Evolutionary conservation across 1,140 invertebrate genomes (phyloP), one percentile per base, ranked within the genome.

Genomic region (Neodiprion lecontei): DNA sequence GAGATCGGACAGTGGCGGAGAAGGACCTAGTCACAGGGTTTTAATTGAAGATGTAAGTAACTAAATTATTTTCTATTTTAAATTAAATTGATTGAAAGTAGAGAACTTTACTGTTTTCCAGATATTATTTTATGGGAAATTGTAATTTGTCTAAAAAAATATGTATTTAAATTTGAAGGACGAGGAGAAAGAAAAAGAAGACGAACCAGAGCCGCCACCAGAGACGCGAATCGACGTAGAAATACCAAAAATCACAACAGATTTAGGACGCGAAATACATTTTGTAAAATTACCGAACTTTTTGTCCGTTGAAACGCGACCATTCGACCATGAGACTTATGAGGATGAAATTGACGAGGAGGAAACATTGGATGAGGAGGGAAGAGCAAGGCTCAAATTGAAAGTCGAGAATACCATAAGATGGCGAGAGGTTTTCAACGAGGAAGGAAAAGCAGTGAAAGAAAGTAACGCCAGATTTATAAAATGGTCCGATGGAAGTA

Each of bases 291-390:
- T 98, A 61, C 96, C 96, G 1, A 98, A 98, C 86, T 98, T 98
- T 84, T 91, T 98, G 77, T 97, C 96, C 0, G 95, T 97, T 4
- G 96, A 97, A 83, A 96, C 95, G 0, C 90, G 98, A 78, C 98
- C 98, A 0, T 99, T 99, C 86, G 98, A 99, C 87, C 91, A 94
- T 1, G 93, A 95, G 75, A 97, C 95, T 0, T 99, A 99, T 87
- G 98, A 99, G 89, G 98, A 99, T 90, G 98, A 99, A 90, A 97
- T 99, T 79, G 98, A 99, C 84, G 98, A 99, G 82, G 98, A 99
- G 87, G 98, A 99, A 89, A 97, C 97, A 0, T 89, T 99, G 70
- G 98, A 99, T 87, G 98, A 99, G 85, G 98, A 99, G 91, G 98
- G 98, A 81, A 89, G 97, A 76, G 95, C 96, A n/a, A 92, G 94